Evolutionary conservation across 2,797 vertebrate genomes (phyloP).

Genomic region (Micropoecilia bifurca): DNA sequence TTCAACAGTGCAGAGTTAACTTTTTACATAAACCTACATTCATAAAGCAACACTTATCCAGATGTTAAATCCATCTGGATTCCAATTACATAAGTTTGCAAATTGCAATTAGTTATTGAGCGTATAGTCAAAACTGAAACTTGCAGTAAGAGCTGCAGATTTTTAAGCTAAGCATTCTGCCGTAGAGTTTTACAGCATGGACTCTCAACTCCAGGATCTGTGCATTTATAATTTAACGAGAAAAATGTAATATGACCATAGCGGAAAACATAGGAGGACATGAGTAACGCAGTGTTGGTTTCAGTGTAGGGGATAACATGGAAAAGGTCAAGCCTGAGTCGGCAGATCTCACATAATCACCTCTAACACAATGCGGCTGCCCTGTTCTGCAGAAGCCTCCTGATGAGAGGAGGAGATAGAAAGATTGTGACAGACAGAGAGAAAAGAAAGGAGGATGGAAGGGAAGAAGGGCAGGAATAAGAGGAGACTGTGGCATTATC

Average conservation of each 20-base stretch:
- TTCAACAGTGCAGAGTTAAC: conserved; percentile 6
- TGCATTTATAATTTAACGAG: conserved; percentile 40
- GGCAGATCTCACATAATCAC: conserved; percentile 79
- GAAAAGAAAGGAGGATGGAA: conserved; percentile 12
- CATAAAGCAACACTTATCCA: conserved; percentile 14
- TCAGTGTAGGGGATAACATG: conserved; percentile 72
- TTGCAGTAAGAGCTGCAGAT: conserved; percentile 41
- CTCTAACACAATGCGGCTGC: conserved; percentile 81
- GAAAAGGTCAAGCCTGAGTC: conserved; percentile 84
- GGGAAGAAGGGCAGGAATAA: conserved; percentile 49
- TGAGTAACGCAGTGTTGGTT: conserved; percentile 60
- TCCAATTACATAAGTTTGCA: conserved; percentile 28
- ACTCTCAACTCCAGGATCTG: conserved; percentile 37
- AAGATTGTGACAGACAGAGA: conserved; percentile 37
- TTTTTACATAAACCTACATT: conserved; percentile 2
- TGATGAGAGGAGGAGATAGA: conserved; percentile 68
- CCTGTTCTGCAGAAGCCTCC: conserved; percentile 67
- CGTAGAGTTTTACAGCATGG: conserved; percentile 41
- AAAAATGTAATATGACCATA: conserved; percentile 26
- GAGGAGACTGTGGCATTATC: conserved; percentile 77
- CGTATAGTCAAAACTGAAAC: conserved; percentile 22
- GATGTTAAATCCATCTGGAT: conserved; percentile 35
- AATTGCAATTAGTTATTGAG: conserved; percentile 53
- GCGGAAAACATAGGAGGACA: conserved; percentile 40
- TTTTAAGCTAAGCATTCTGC: conserved; percentile 1